Evolutionary conservation across 2,797 vertebrate genomes (phyloP), one percentile per base, ranked within the genome.

Genomic region (Choloepus didactylus): DNA sequence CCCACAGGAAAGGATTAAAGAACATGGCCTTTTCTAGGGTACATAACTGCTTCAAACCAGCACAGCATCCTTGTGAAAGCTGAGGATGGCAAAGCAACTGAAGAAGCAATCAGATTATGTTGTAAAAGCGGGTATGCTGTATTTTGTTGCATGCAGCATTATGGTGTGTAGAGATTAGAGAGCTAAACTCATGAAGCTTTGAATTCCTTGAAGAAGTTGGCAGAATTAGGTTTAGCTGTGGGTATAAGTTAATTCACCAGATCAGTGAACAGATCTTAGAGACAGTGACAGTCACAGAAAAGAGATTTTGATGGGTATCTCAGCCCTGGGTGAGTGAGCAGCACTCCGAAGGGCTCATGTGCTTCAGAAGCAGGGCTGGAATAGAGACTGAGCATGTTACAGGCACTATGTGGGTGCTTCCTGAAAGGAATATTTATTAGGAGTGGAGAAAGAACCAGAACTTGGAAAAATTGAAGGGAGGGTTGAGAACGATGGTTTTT

Each of bases 241-340:
- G 19, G 51, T 93, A 12, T 88, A 46, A 88, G 54, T 89, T 94
- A 95, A 89, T 54, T 93, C 83, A 81, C 60, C 76, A 92, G 51
- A 92, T 89, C 29, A 76, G 59, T 54, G 35, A 95, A 44, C 70
- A 96, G 86, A 88, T 56, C 59, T 86, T 66, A 59, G 80, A 66
- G 64, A 86, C 59, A n/a, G 44, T 25, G n/a, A 75, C 3, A 89
- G 41, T 87, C 69, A 35, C 16, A 70, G 83, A 87, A 70, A 93
- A 76, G 41, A 95, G 38, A 64, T 76, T 87, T 79, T 89, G 76
- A 93, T 84, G 46, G 80, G 75, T 87, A 51, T 73, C 16, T 87
- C n/a, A 9, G 51, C 23, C 27, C 44, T 70, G 25, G 19, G 29
- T 54, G 14, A 25, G 29, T 54, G 14, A 25, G 1, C 15, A 4